Base-by-base conservation (phyloP, 2,888 invertebrate species). In the Eupithecia dodoneata region DNA sequence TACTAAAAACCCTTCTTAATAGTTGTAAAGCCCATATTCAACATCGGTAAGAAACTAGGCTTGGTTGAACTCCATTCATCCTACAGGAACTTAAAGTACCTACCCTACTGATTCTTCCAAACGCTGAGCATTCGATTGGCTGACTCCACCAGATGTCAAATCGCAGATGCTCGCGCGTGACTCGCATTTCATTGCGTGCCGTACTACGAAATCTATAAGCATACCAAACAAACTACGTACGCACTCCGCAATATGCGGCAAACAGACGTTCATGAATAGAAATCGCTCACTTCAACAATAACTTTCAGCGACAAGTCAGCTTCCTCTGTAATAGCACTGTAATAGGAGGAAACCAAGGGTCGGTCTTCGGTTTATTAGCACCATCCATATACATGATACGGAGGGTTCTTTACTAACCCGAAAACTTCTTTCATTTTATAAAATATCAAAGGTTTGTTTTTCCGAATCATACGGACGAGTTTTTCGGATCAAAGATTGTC, bases 251-350 rank as follows among this genome's bases (percentile, higher is more conserved):
- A 86, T 86, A 85, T 85, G 85, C 83, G 84, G 81, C 84, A 85
- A 85, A 88, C 83, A 85, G 85, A 76, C 89, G 30, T 90, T 85
- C 89, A 89, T 92, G 93, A 93, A 93, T 93, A 93, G 94, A 93
- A 93, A 94, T 93, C 92, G 89, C 86, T 88, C 85, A 87, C 88
- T 90, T 88, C 84, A 87, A 86, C 88, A 89, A 89, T 91, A 91
- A 91, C 87, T 90, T 89, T 88, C 87, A 83, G 84, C 83, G 83
- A 83, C 82, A 84, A 82, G 75, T 81, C 84, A 80, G 82, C 82
- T 84, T 85, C 84, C 85, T 82, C 83, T 78, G 85, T 84, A 84
- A 85, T 85, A 85, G 85, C 84, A 75, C 83, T 80, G 83, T 86
- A 88, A 89, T 88, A 85, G 85, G 86, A 83, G 70, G 78, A 80